Percentiles rank a stretch among this genome's conserved stretches.
phyloP scores from a whole-genome alignment of 2,888 invertebrate species.

The Gortyna flavago region DNA sequence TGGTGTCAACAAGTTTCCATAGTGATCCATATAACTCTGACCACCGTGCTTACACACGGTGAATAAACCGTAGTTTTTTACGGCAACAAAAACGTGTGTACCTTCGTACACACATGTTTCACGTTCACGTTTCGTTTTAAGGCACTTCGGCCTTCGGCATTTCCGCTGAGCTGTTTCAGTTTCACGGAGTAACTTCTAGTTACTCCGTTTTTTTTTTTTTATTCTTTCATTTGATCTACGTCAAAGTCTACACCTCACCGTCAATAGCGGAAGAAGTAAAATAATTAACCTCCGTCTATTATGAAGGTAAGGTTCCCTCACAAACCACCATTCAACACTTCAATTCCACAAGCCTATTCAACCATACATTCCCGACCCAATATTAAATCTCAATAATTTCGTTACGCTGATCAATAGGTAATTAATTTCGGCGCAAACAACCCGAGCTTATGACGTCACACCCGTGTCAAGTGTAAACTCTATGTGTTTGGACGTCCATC shows the following conservation, averaged over 20 bases:
- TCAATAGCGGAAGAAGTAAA: not conserved
- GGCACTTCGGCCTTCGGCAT: not conserved
- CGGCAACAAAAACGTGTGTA: not conserved
- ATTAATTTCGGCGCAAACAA: slow-evolving; percentile 63
- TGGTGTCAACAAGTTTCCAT: not conserved
- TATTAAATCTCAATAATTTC: slow-evolving; percentile 61
- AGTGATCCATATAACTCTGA: not conserved
- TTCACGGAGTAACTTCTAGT: not conserved
- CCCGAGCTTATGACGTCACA: slow-evolving; percentile 62
- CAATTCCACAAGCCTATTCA: slow-evolving; percentile 22
- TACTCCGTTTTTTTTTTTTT: not conserved
- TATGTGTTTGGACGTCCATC: slow-evolving; percentile 66
- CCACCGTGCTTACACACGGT: not conserved
- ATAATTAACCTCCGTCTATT: slow-evolving; percentile 1
- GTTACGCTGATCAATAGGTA: slow-evolving; percentile 56
- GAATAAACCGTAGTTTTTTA: not conserved
- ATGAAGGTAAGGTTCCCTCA: not conserved
- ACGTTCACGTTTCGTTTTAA: not conserved
- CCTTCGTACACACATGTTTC: not conserved
- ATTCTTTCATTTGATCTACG: not conserved
- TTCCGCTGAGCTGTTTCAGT: no score
- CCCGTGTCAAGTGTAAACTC: slow-evolving; percentile 71
- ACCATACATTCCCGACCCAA: slow-evolving; percentile 6
- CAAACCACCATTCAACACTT: slow-evolving; percentile 17
- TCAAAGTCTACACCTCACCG: not conserved